These are phyloP conservation scores for Talpa occidentalis DNA, from an alignment of 2,113 vertebrate species.

Conservation along the genomic window DNA sequence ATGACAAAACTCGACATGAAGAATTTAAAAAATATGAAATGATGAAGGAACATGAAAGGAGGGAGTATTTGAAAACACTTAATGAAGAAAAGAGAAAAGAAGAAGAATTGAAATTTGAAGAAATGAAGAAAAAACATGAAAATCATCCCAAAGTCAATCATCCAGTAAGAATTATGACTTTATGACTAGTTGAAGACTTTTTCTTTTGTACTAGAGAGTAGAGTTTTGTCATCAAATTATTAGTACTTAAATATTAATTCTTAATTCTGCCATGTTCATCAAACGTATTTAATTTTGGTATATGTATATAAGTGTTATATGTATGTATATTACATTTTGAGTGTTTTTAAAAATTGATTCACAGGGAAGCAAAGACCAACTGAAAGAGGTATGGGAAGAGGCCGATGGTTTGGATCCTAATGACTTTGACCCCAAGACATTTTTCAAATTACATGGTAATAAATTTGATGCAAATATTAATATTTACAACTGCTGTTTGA, in stretches of 20 bases:
- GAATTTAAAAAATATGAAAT: conserved; percentile 98
- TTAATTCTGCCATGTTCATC: conserved; percentile 49
- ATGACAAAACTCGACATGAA: conserved; percentile 96
- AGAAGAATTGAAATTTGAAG: conserved; percentile 95
- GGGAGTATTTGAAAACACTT: conserved; percentile 94
- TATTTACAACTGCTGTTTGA: conserved; percentile 60
- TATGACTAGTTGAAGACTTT: background rate
- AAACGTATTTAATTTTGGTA: conserved; percentile 47
- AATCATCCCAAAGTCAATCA: conserved; percentile 98
- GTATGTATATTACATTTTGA: conserved; percentile 30
- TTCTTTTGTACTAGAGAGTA: conserved; percentile 52
- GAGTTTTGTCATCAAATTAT: conserved; percentile 46
- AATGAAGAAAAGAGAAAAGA: conserved; percentile 92
- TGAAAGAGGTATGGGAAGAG: conserved; percentile 99
- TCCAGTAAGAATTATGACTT: conserved; percentile 88
- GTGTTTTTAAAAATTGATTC: conserved; percentile 72
- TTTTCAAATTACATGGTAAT: conserved; percentile 98
- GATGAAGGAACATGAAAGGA: conserved; percentile 97
- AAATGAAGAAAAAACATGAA: conserved; percentile 97
- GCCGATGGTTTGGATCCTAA: conserved; percentile 97
- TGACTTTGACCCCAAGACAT: conserved; percentile 98
- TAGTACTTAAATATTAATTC: conserved; percentile 54
- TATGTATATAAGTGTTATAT: conserved; percentile 36
- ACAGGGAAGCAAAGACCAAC: conserved; percentile 97
- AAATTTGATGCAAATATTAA: conserved; percentile 75